These are phyloP conservation scores for Phthorimaea operculella DNA, from an alignment of 1,140 invertebrate species.

Conservation along the genomic window DNA sequence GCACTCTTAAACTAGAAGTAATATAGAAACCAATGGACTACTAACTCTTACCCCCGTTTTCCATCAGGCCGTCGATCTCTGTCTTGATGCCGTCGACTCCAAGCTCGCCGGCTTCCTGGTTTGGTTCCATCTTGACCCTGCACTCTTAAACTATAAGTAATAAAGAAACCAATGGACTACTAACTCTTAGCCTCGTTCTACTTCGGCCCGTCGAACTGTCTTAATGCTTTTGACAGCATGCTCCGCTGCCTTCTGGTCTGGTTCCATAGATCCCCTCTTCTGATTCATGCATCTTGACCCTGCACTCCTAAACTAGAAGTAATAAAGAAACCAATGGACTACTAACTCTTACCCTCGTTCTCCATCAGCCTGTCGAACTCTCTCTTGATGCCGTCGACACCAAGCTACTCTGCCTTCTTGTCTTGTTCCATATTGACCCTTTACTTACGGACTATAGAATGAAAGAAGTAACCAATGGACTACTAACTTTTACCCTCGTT, in stretches of 20 bases:
- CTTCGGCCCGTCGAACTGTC: slow-evolving; percentile 64
- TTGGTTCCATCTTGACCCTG: slow-evolving; percentile 62
- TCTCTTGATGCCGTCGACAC: slow-evolving; percentile 62
- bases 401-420: slow-evolving; percentile 41
- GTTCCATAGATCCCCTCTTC: slow-evolving; percentile 45
- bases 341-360: too few relatives aligned
- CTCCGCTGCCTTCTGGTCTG: slow-evolving; percentile 33
- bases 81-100: slow-evolving; percentile 65
- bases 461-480: too few relatives aligned
- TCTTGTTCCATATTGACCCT: slow-evolving; percentile 64
- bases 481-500: slow-evolving; percentile 43
- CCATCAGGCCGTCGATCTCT: slow-evolving; percentile 66
- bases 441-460: too few relatives aligned
- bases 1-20: too few relatives aligned
- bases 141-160: too few relatives aligned
- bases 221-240: slow-evolving; percentile 62
- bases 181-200: slow-evolving; percentile 53
- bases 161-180: too few relatives aligned
- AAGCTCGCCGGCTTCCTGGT: slow-evolving; percentile 45
- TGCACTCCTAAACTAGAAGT: slow-evolving; percentile 17
- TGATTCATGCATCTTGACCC: slow-evolving; percentile 56
- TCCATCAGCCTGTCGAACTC: too few relatives aligned
- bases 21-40: too few relatives aligned
- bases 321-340: neutral
- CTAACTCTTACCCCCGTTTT: slow-evolving; percentile 49